These are phyloP conservation scores for Aegypius monachus DNA, from an alignment of 2,113 vertebrate species.

Conservation along the genomic window DNA sequence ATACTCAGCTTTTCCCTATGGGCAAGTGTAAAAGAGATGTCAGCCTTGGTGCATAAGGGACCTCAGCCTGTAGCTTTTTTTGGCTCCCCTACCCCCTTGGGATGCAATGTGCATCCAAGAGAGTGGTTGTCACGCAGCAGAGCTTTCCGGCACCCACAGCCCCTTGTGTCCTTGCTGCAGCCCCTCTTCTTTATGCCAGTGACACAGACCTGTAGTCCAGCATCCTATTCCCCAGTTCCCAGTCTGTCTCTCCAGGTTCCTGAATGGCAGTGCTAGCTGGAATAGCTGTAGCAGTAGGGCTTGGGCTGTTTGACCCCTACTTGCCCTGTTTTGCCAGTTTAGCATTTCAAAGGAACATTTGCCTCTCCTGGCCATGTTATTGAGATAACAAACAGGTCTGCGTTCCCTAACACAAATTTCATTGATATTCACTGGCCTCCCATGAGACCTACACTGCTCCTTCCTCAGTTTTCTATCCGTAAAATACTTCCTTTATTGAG, in stretches of 20 bases:
- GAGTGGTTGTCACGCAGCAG: background rate
- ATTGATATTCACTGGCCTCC: background rate
- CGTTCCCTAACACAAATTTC: background rate
- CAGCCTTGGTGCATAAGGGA: background rate
- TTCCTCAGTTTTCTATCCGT: background rate
- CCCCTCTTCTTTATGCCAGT: background rate
- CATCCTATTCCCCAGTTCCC: background rate
- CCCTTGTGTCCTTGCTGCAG: background rate
- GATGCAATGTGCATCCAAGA: background rate
- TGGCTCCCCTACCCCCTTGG: background rate
- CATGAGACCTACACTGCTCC: background rate
- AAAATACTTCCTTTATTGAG: background rate
- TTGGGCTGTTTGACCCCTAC: background rate
- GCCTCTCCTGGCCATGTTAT: background rate
- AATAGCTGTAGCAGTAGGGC: background rate
- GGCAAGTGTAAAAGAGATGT: background rate
- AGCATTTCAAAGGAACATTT: background rate
- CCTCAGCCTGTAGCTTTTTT: background rate
- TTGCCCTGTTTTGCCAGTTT: background rate
- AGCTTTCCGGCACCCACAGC: background rate
- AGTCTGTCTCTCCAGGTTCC: background rate
- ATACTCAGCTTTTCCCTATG: background rate
- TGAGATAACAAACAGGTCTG: background rate
- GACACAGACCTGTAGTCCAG: background rate
- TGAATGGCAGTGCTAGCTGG: background rate